These are phyloP conservation scores for Anthrax anthrax DNA, from an alignment of 2,888 invertebrate species.

Conservation along the genomic window DNA sequence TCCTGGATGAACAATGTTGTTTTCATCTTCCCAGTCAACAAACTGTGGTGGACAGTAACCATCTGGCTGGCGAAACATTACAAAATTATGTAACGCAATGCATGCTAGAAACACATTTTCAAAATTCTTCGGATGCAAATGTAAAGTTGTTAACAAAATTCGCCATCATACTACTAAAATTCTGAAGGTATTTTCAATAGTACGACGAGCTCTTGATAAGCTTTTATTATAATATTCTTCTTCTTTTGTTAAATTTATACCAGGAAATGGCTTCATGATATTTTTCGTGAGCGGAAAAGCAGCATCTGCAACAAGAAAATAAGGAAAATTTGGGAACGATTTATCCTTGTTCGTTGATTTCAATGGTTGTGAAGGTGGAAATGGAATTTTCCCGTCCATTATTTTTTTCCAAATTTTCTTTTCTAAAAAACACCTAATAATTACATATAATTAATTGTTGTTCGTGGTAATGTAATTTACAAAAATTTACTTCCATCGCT, in stretches of 20 bases:
- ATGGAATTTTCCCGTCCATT: neutral
- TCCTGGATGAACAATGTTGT: neutral
- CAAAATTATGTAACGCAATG: conserved; percentile 9
- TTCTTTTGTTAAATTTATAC: neutral
- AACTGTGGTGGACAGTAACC: neutral
- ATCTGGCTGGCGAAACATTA: conserved; percentile 1
- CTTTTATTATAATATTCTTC: conserved; percentile 5
- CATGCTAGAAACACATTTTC: conserved; percentile 7
- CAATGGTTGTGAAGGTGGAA: neutral
- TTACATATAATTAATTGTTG: neutral
- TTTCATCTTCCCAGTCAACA: neutral
- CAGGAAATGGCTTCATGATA: conserved; percentile 7
- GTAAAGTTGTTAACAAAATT: conserved; percentile 5
- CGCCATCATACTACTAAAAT: conserved; percentile 9
- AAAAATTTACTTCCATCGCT: neutral
- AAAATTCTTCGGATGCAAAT: conserved; percentile 7
- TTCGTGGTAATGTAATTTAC: neutral
- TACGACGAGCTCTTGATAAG: conserved; percentile 2
- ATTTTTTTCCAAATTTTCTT: neutral
- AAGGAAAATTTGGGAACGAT: conserved; percentile 1
- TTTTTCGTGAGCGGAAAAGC: conserved; percentile 6
- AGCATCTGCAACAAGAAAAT: conserved; percentile 7
- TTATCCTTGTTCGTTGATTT: too few relatives aligned
- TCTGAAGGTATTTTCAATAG: conserved; percentile 6
- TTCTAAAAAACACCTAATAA: neutral